Evolutionary conservation across 2,113 vertebrate species (phyloP).

Genomic region (Anthoscopus minutus): DNA sequence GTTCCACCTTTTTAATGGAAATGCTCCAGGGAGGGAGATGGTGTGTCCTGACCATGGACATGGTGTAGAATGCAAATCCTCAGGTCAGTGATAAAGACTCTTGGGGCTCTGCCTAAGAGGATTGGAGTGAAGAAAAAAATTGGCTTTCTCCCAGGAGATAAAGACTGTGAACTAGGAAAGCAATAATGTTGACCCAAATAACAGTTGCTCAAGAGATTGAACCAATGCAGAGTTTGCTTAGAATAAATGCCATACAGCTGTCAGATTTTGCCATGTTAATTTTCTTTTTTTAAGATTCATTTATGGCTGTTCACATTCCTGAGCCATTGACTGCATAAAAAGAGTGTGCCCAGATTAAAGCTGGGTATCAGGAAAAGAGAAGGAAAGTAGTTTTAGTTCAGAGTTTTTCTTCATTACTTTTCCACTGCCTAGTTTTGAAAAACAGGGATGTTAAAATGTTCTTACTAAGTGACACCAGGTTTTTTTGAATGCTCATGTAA

Average conservation of each 20-base stretch:
- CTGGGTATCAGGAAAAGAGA: conserved; percentile 39
- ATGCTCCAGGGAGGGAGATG: not conserved
- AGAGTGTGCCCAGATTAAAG: conserved; percentile 56
- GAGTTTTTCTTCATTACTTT: not conserved
- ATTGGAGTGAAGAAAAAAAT: conserved; percentile 1
- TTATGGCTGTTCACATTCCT: conserved; percentile 28
- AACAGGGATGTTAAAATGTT: not conserved
- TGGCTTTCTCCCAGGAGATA: conserved; percentile 11
- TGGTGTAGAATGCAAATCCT: not conserved
- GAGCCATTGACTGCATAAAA: conserved; percentile 28
- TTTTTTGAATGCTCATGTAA: not conserved
- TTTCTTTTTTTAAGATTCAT: conserved; percentile 29
- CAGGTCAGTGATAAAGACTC: not conserved
- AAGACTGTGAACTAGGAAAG: conserved; percentile 7
- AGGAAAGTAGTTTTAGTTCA: not conserved
- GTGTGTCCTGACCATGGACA: not conserved
- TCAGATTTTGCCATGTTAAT: conserved; percentile 38
- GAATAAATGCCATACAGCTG: conserved; percentile 35
- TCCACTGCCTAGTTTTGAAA: not conserved
- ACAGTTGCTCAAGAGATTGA: not conserved
- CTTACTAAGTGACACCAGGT: not conserved
- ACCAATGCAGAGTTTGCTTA: not conserved
- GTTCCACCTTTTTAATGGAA: not conserved
- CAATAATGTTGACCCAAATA: conserved; percentile 4
- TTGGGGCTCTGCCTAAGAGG: not conserved